Conservation (phyloP, 2,797 vertebrate species). For the Ataeniobius toweri region DNA sequence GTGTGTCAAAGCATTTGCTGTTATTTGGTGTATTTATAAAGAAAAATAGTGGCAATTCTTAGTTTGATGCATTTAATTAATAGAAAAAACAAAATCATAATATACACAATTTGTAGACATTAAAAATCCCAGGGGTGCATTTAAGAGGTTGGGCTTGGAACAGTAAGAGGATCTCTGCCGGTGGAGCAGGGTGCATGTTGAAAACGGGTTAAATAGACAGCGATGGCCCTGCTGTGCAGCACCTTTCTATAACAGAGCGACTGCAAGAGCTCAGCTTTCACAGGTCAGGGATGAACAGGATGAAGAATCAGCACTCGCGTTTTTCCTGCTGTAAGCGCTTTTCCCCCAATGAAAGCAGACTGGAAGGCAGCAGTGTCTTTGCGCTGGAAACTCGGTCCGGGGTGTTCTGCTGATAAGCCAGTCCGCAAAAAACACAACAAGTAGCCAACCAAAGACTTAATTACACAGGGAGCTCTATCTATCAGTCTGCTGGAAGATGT, state of each 20-base stretch:
- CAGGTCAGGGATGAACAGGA: slow-evolving; percentile 82
- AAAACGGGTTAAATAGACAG: slow-evolving; percentile 76
- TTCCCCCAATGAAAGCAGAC: slow-evolving; percentile 79
- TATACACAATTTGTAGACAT: slow-evolving; percentile 17
- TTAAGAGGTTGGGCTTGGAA: slow-evolving; percentile 42
- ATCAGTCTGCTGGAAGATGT: slow-evolving; percentile 57
- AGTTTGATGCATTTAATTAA: background rate
- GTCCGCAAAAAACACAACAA: slow-evolving; percentile 66
- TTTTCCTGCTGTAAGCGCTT: slow-evolving; percentile 84
- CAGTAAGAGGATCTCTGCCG: slow-evolving; percentile 67
- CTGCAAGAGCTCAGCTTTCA: slow-evolving; percentile 81
- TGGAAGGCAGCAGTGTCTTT: slow-evolving; percentile 73
- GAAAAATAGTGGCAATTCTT: too few relatives aligned
- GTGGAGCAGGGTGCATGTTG: slow-evolving; percentile 57
- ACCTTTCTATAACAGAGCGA: slow-evolving; percentile 74
- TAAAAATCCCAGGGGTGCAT: slow-evolving; percentile 52
- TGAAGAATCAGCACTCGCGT: slow-evolving; percentile 82
- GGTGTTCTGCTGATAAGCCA: slow-evolving; percentile 80
- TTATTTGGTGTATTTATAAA: too few relatives aligned
- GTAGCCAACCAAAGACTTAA: slow-evolving; percentile 69
- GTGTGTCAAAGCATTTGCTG: background rate
- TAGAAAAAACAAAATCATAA: background rate
- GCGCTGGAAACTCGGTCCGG: slow-evolving; percentile 63
- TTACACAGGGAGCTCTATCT: slow-evolving; percentile 63
- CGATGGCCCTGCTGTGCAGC: slow-evolving; percentile 67